Evolutionary conservation across 2,888 invertebrate genomes (phyloP).

Genomic region (Exephanes ischioxanthus): DNA sequence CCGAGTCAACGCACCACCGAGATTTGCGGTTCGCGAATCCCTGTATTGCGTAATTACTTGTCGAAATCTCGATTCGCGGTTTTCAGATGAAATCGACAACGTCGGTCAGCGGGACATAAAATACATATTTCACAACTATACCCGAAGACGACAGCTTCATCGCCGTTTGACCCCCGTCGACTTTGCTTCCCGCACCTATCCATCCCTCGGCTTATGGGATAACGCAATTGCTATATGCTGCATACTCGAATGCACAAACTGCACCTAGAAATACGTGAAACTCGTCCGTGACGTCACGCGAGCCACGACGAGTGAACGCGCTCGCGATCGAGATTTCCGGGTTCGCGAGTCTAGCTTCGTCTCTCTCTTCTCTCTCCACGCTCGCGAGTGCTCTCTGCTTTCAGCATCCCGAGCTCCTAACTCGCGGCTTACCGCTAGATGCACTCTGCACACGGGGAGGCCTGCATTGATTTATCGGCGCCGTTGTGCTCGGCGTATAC

Average conservation of each 20-base stretch:
- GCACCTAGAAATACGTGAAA: slow-evolving; percentile 29
- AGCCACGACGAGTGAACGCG: slow-evolving; percentile 31
- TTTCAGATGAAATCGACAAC: slow-evolving; percentile 15
- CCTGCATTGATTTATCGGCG: slow-evolving; percentile 34
- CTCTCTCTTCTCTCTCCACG: slow-evolving; percentile 31
- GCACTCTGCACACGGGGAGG: neutral
- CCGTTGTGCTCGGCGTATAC: slow-evolving; percentile 7
- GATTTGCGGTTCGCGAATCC: slow-evolving; percentile 33
- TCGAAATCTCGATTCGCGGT: slow-evolving; percentile 20
- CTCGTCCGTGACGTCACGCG: slow-evolving; percentile 44
- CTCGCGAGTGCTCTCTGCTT: neutral
- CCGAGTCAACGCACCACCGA: slow-evolving; percentile 34
- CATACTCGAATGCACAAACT: neutral
- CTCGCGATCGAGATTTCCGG: slow-evolving; percentile 76
- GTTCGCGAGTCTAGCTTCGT: slow-evolving; percentile 72
- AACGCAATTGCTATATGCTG: neutral
- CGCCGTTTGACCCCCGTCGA: too few species aligned
- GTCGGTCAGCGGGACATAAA: neutral
- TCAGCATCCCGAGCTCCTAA: slow-evolving; percentile 1
- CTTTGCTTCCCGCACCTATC: too few species aligned
- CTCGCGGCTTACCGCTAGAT: slow-evolving; percentile 15
- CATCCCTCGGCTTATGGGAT: neutral
- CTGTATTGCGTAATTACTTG: slow-evolving; percentile 42
- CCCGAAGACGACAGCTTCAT: too few species aligned
- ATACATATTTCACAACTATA: neutral